Base-by-base conservation (phyloP, 2,113 vertebrate species). In the Amblyopsis rosae region DNA sequence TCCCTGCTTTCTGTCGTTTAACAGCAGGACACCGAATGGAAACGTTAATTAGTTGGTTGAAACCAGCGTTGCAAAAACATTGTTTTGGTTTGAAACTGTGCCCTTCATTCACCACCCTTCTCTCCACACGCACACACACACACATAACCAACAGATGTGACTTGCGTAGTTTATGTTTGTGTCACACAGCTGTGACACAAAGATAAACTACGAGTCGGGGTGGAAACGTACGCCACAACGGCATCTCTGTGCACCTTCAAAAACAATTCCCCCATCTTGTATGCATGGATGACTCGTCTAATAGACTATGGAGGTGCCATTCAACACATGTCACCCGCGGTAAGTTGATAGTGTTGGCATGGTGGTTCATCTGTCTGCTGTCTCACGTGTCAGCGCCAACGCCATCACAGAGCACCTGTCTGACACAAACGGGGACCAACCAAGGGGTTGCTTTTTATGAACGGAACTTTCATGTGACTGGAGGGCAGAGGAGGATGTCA, bases 311-410 rank as follows among this genome's bases (percentile, higher is more conserved):
- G 53, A 16, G n/a, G 53, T 17, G n/a, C 54, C 17, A 56, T 56
- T 56, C n/a, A 10, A 56, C 54, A 56, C 54, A 33, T 65, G 76
- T 73, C 13, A 0, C 65, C 13, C 26, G 3, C 26, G 26, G 76
- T n/a, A 72, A 73, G 26, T 17, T 0, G 45, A 69, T 16, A 56
- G n/a, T 16, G 17, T 7, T n/a, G n/a, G n/a, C n/a, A n/a, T n/a
- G n/a, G n/a, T n/a, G 35, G 35, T 41, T 41, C 17, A 56, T 16
- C 54, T 17, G 54, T 15, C 54, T 10, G n/a, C 54, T 55, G 9
- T 2, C 54, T 56, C 54, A 16, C 8, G 54, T 51, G 13, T 51
- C 49, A 51, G 49, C 35, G 41, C 67, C 55, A 12, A 7, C 59
- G 46, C 33, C 58, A 47, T 58, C 59, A 35, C 1, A 15, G 1